These are phyloP conservation scores for Coilia nasus DNA, from an alignment of 2,797 vertebrate species.

Conservation along the genomic window DNA sequence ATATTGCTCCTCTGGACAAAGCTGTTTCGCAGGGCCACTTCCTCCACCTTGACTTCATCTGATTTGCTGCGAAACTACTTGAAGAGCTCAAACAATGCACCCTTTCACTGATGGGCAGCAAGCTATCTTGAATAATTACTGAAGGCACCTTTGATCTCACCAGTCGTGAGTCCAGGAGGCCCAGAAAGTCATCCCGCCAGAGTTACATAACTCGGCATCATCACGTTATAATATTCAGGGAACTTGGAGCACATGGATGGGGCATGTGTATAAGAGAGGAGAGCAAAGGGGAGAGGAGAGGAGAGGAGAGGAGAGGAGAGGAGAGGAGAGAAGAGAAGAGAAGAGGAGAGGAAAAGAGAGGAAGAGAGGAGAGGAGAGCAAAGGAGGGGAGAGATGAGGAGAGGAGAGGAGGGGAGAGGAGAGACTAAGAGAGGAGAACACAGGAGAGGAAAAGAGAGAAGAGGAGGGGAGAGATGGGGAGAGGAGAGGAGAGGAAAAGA, in stretches of 20 bases:
- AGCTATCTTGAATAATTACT: not conserved
- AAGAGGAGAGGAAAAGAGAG: too few relatives aligned
- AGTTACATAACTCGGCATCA: constrained; percentile 8
- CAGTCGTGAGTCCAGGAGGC: not conserved
- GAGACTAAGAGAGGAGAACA: too few relatives aligned
- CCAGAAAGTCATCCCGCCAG: not conserved
- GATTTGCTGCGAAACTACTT: not conserved
- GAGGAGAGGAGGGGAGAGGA: too few relatives aligned
- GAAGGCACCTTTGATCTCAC: not conserved
- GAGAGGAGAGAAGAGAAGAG: too few relatives aligned
- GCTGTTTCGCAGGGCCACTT: constrained; percentile 19
- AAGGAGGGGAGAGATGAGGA: too few relatives aligned
- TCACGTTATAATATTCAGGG: constrained; percentile 2
- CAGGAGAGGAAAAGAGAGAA: too few relatives aligned
- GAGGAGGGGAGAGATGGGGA: too few relatives aligned
- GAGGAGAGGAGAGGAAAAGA: too few relatives aligned
- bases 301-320: too few relatives aligned
- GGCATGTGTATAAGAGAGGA: not conserved
- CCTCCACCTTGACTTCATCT: not conserved
- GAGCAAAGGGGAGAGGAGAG: too few relatives aligned
- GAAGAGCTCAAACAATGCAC: constrained; percentile 18
- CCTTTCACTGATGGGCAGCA: not conserved
- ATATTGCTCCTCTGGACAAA: constrained; percentile 27
- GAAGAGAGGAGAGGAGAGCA: too few relatives aligned
- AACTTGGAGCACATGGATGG: constrained; percentile 1